These are phyloP conservation scores for Capitella teleta DNA, from an alignment of 1,140 invertebrate species.

Conservation along the genomic window DNA sequence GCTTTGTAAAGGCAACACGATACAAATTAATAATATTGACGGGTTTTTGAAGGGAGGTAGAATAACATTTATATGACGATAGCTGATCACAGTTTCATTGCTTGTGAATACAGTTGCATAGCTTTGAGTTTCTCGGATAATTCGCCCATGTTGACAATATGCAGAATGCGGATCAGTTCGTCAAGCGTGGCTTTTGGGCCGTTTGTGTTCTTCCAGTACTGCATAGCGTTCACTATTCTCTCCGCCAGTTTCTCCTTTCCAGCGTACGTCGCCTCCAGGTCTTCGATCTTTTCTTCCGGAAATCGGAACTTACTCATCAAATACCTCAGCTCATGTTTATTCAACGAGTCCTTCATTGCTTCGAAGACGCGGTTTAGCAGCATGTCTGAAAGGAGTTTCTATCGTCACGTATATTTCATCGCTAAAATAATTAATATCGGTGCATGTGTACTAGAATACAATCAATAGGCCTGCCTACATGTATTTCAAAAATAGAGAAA, in stretches of 20 bases:
- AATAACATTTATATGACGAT: too few relatives aligned
- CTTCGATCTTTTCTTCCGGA: slow-evolving; percentile 25
- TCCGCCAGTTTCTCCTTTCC: slow-evolving; percentile 31
- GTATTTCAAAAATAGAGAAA: not conserved
- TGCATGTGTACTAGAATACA: not conserved
- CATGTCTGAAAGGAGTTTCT: slow-evolving; percentile 20
- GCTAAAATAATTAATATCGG: not conserved
- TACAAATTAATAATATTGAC: too few relatives aligned
- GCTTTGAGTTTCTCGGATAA: slow-evolving; percentile 22
- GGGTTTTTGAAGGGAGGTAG: too few relatives aligned
- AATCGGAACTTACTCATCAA: slow-evolving; percentile 34
- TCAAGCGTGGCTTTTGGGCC: slow-evolving; percentile 24
- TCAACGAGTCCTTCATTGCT: slow-evolving; percentile 22
- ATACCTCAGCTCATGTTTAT: slow-evolving; percentile 31
- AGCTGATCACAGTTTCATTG: slow-evolving; percentile 20
- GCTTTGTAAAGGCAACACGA: too few relatives aligned
- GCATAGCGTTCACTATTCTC: slow-evolving; percentile 22
- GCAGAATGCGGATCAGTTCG: slow-evolving; percentile 30
- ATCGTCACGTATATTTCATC: not conserved
- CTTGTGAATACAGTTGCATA: slow-evolving; percentile 31
- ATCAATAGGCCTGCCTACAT: not conserved
- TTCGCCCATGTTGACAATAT: slow-evolving; percentile 29
- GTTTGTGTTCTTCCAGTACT: slow-evolving; percentile 27
- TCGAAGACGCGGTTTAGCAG: slow-evolving; percentile 31
- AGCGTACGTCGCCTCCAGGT: slow-evolving; percentile 28